A percentile compares a stretch with the other conserved stretches of the same genome.
Evolutionary conservation across 2,797 vertebrate species (phyloP).

Genomic region (Chloroceryle inda): DNA sequence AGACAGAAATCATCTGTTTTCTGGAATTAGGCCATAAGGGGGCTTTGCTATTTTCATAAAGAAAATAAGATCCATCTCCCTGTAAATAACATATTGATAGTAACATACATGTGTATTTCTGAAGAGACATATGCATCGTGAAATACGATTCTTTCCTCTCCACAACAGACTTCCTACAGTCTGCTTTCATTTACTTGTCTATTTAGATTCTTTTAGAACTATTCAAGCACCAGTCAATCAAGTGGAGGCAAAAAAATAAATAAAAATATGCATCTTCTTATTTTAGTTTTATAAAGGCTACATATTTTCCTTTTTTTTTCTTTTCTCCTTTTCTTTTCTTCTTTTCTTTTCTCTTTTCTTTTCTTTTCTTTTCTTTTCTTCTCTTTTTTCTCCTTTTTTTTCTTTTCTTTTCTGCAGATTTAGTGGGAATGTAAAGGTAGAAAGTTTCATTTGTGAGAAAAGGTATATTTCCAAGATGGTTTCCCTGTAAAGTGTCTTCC

Average conservation of each 20-base stretch:
- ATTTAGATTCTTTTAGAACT: background rate
- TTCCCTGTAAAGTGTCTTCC: background rate
- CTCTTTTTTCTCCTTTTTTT: too few relatives aligned
- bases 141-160: background rate
- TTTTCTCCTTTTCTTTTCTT: too few relatives aligned
- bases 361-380: too few relatives aligned
- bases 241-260: background rate
- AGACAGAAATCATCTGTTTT: background rate
- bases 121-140: background rate
- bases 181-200: background rate
- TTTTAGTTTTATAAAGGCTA: background rate
- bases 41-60: background rate
- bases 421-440: background rate
- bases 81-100: background rate
- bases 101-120: background rate
- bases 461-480: fast-evolving
- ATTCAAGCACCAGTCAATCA: background rate
- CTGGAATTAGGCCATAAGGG: background rate
- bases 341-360: too few relatives aligned
- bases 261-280: background rate
- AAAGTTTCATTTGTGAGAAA: background rate
- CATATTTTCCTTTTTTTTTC: too few relatives aligned
- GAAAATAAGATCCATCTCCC: background rate
- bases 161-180: background rate
- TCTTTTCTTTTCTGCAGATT: background rate